Conservation (phyloP, 2,888 invertebrate genomes). For the Catocala nupta region DNA sequence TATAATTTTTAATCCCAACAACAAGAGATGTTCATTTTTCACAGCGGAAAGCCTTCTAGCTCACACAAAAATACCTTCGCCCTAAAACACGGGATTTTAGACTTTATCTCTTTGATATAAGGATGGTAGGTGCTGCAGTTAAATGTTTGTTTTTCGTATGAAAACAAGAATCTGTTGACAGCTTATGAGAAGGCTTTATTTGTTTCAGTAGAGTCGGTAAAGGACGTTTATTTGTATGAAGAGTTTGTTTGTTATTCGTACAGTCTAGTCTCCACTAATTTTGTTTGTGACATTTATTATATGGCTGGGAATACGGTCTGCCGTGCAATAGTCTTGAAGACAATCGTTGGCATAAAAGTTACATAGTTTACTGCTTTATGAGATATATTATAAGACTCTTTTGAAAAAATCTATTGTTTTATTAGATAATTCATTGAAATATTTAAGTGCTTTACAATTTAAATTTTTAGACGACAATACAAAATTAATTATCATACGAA, state of each 20-base stretch:
- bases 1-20: conserved; percentile 83
- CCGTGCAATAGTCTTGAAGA: too few relatives aligned
- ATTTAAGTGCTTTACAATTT: too few relatives aligned
- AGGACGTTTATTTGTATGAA: conserved; percentile 38
- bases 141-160: conserved; percentile 38
- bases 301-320: background rate
- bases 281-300: conserved; percentile 16
- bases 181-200: conserved; percentile 76
- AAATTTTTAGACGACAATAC: background rate
- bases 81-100: conserved; percentile 40
- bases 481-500: background rate
- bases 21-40: conserved; percentile 83
- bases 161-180: conserved; percentile 68
- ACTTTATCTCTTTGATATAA: conserved; percentile 53
- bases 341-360: too few relatives aligned
- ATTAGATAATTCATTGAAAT: too few relatives aligned
- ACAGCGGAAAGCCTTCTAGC: conserved; percentile 62
- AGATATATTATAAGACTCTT: too few relatives aligned
- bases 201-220: conserved; percentile 56
- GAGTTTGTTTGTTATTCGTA: conserved; percentile 33
- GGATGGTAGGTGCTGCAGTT: conserved; percentile 22
- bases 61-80: conserved; percentile 36
- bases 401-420: too few relatives aligned
- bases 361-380: too few relatives aligned
- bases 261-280: conserved; percentile 29